A percentile compares a stretch with the other conserved stretches of the same genome.
phyloP scores from a whole-genome alignment of 53 echinoderm and acorn worm species.

The Pentamera pediparva region DNA sequence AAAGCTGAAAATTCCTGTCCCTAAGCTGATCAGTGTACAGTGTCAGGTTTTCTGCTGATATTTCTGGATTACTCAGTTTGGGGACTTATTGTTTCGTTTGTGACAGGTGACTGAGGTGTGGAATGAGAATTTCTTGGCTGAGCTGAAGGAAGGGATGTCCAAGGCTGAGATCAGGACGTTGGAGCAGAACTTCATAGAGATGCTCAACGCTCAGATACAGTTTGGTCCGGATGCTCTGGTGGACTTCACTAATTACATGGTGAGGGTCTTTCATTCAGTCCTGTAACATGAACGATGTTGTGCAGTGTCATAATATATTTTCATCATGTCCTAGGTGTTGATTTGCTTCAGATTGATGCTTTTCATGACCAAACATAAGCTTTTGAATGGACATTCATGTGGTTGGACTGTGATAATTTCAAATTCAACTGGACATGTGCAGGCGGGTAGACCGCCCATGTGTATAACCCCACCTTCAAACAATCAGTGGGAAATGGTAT shows the following conservation, averaged over 20 bases:
- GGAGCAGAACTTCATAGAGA: constrained; percentile 77
- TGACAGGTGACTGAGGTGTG: constrained; percentile 62
- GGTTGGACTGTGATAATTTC: too few relatives aligned
- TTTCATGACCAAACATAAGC: too few relatives aligned
- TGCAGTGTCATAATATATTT: neutral
- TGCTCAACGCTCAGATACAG: constrained; percentile 73
- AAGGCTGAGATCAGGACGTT: constrained; percentile 66
- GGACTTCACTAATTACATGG: constrained; percentile 97
- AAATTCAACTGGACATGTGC: too few relatives aligned
- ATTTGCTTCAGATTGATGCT: too few relatives aligned
- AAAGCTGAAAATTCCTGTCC: neutral
- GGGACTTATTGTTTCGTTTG: neutral
- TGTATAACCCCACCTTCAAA: too few relatives aligned
- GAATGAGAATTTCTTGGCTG: constrained; percentile 74
- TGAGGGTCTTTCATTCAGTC: constrained; percentile 10
- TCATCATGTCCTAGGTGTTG: too few relatives aligned
- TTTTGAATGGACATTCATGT: too few relatives aligned
- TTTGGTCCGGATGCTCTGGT: constrained; percentile 84
- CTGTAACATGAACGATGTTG: neutral
- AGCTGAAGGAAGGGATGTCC: constrained; percentile 56
- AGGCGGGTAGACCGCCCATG: too few relatives aligned
- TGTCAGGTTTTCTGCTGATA: neutral
- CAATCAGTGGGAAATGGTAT: too few relatives aligned
- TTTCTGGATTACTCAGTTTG: neutral
- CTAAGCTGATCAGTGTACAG: neutral